Percentiles rank a stretch among this genome's conserved stretches.
These are phyloP conservation scores for Quadroppia sp. DNA, from an alignment of 2,888 invertebrate species.

Conservation along the genomic window DNA sequence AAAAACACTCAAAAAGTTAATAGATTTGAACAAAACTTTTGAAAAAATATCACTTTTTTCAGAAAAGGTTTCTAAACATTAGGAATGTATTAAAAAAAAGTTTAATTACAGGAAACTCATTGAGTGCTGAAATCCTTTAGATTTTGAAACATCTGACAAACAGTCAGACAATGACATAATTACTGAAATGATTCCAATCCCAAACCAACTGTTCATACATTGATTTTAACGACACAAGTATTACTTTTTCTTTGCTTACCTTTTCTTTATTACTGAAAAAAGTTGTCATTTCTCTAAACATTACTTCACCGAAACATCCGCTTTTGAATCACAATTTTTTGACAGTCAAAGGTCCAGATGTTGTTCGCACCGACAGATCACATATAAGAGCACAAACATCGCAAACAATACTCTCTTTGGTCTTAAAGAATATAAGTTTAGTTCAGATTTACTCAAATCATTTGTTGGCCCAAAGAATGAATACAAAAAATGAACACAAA, in stretches of 20 bases:
- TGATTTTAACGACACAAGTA: not conserved
- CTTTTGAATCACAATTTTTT: not conserved
- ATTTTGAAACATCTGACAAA: conserved; percentile 4
- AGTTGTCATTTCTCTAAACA: too few relatives aligned
- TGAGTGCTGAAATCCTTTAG: not conserved
- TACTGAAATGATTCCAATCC: too few relatives aligned
- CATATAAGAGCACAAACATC: not conserved
- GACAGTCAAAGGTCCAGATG: conserved; percentile 7
- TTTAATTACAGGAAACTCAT: conserved; percentile 7
- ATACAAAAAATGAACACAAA: too few relatives aligned
- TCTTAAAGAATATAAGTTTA: too few relatives aligned
- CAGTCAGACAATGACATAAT: not conserved
- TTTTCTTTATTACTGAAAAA: not conserved
- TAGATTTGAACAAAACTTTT: too few relatives aligned
- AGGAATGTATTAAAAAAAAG: too few relatives aligned
- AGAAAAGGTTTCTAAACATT: too few relatives aligned
- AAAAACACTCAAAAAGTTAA: too few relatives aligned
- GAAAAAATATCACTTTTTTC: too few relatives aligned
- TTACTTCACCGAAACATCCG: not conserved
- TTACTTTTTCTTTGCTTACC: not conserved
- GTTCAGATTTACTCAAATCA: too few relatives aligned
- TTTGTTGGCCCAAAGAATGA: too few relatives aligned
- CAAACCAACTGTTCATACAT: too few relatives aligned
- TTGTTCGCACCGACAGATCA: not conserved
- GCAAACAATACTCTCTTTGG: not conserved